Evolutionary conservation across 92 coral and sea anemone genomes (phyloP), one percentile per base, ranked within the genome.

Genomic region (Epizoanthus illoricatus): DNA sequence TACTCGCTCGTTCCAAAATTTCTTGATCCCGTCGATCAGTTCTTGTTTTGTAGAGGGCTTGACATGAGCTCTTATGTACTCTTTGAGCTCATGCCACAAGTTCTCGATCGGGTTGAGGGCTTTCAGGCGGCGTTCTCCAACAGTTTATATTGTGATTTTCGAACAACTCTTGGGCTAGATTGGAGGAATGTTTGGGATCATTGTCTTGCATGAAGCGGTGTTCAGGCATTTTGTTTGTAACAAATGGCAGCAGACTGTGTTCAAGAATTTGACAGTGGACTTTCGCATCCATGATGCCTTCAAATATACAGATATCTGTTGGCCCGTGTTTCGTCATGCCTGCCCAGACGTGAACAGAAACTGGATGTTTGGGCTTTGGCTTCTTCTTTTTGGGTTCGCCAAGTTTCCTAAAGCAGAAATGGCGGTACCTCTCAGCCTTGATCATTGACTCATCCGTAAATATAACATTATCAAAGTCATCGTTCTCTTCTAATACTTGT

Each of bases 51-150:
- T 87, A 9, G 43, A 60, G 9, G 90, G 88, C 79, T 84, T 84
- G 64, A 84, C 86, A 19, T 81, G 68, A 8, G 69, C 58, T 64
- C 75, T 59, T 19, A 81, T 61, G 60, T 23, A 81, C 23, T 52
- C 76, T 66, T 83, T 87, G 8, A 84, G 41, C 62, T 87, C 90
- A 62, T 84, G 88, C 88, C 88, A 88, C 75, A 88, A 55, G 56
- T 83, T 69, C 80, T 83, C 88, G n/a, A 87, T 79, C 4, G 85
- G 90, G 78, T 87, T 81, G 41, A 24, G 89, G 89, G 80, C 86
- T 86, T 39, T 87, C 88, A 5, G 91, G 85, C 36, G 91, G 91
- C 63, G 85, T 79, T 36, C 81, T 40, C 91, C 91, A 84, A 82
- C 85, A 87, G 76, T 87, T 84, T 42, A 84, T 87, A 13, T 41